Percentiles rank a stretch among this genome's conserved stretches.
phyloP scores from a whole-genome alignment of 1,140 invertebrate species.

The Aphis gossypii region DNA sequence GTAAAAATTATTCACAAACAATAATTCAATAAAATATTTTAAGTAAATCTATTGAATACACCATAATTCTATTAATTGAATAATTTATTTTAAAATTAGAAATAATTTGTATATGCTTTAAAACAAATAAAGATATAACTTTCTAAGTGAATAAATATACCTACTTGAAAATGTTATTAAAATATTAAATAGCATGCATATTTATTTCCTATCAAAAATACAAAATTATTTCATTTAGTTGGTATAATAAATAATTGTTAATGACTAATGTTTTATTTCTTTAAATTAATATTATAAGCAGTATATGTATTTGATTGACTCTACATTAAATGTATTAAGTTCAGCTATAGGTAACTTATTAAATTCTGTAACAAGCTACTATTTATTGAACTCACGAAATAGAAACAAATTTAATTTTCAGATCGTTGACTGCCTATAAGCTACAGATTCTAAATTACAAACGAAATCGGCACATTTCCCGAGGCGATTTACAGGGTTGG shows the following conservation, averaged over 20 bases:
- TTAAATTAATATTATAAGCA: neutral
- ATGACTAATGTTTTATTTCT: neutral
- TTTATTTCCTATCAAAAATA: neutral
- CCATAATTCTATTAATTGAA: neutral
- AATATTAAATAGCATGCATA: neutral
- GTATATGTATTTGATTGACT: neutral
- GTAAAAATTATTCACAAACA: conserved; percentile 26
- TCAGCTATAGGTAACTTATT: neutral
- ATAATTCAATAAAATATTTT: neutral
- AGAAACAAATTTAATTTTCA: conserved; percentile 39
- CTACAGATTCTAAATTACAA: conserved; percentile 36
- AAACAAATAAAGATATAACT: neutral
- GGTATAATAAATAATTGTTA: neutral
- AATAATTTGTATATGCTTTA: neutral
- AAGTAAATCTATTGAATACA: neutral
- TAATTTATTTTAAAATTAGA: neutral
- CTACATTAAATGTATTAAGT: neutral
- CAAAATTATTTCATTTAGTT: neutral
- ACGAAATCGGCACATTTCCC: conserved; percentile 33
- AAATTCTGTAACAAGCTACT: neutral
- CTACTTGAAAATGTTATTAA: neutral
- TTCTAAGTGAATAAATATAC: too few relatives aligned
- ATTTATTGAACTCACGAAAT: conserved; percentile 22
- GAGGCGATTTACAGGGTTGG: conserved; percentile 3
- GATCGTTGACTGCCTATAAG: neutral